Evolutionary conservation across 2,888 invertebrate species (phyloP), one percentile per base, ranked within the genome.

Genomic region (Empis livida): DNA sequence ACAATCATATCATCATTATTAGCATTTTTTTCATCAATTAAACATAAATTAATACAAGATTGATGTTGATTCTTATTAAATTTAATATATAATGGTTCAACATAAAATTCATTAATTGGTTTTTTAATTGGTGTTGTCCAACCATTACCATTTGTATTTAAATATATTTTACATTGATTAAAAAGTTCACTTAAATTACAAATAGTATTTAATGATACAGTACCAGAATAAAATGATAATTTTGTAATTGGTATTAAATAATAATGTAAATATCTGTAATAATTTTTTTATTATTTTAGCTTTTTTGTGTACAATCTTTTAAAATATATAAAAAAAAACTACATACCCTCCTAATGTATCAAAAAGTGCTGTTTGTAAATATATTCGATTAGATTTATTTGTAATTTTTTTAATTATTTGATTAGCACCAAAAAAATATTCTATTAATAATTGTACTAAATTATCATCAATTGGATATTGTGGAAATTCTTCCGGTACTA

Each of bases 81-180:
- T 27, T 27, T 9, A 27, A 27, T 27, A 6, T 5, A 2, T 9
- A 27, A 27, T 27, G 23, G 23, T 27, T 27, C 23, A 27, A 27
- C 9, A 8, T 27, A 2, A 27, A 27, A 27, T 27, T 6, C 8
- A 27, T 27, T 27, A 27, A 4, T 8, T 27, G 23, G 23, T 27
- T 27, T 27, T 27, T 8, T 5, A 27, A 27, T 27, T 27, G 23
- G 60, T 8, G 51, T 15, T 27, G 47, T 56, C 69, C 69, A 69
- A 10, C 63, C 64, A 48, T 68, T 67, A 13, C 69, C 69, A 48
- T 68, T 63, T 3, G 69, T 69, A 48, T 69, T 69, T 10, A 68
- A 56, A 20, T 57, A 53, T 2, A 47, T 27, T 49, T 58, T 62
- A 32, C 64, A 63, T 48, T 65, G 59, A 2, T 57, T 54, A 47